These are phyloP conservation scores for Drosophila subobscura DNA, from an alignment of 1,140 invertebrate species.

Conservation along the genomic window DNA sequence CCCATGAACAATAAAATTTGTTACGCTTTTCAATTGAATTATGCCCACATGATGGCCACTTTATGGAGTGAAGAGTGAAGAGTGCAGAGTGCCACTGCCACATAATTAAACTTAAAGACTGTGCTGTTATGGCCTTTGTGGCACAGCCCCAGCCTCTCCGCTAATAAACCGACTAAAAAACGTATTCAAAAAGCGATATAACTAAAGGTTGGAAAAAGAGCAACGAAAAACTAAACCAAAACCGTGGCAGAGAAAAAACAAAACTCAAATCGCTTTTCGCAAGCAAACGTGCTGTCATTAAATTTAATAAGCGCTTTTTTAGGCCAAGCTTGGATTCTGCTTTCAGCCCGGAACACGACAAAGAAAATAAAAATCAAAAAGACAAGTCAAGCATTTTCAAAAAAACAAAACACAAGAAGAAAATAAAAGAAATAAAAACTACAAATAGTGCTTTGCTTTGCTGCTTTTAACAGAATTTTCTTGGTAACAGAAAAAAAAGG, in stretches of 20 bases:
- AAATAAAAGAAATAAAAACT: constrained; percentile 52
- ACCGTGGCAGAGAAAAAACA: constrained; percentile 30
- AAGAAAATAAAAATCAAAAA: constrained; percentile 33
- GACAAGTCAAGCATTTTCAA: constrained; percentile 55
- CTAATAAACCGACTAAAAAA: constrained; percentile 50
- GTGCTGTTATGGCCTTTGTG: constrained; percentile 61
- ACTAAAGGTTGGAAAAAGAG: constrained; percentile 28
- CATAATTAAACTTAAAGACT: constrained; percentile 72
- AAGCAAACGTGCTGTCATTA: constrained; percentile 83
- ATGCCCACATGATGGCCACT: constrained; percentile 38
- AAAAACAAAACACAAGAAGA: constrained; percentile 35
- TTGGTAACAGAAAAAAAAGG: constrained; percentile 7
- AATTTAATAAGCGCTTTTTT: constrained; percentile 82
- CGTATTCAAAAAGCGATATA: constrained; percentile 6
- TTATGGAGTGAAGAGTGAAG: constrained; percentile 22
- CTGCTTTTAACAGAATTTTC: constrained; percentile 64
- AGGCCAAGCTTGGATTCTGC: constrained; percentile 71
- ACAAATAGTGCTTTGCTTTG: constrained; percentile 53
- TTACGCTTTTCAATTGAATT: constrained; percentile 61
- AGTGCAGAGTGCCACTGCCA: constrained; percentile 33
- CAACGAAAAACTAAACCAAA: constrained; percentile 45
- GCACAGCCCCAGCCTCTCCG: constrained; percentile 44
- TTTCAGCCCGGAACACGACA: constrained; percentile 8
- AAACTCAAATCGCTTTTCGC: constrained; percentile 73
- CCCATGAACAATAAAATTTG: constrained; percentile 49